Evolutionary conservation across 2,888 invertebrate species (phyloP).

Genomic region (Nemapogon koenigi): DNA sequence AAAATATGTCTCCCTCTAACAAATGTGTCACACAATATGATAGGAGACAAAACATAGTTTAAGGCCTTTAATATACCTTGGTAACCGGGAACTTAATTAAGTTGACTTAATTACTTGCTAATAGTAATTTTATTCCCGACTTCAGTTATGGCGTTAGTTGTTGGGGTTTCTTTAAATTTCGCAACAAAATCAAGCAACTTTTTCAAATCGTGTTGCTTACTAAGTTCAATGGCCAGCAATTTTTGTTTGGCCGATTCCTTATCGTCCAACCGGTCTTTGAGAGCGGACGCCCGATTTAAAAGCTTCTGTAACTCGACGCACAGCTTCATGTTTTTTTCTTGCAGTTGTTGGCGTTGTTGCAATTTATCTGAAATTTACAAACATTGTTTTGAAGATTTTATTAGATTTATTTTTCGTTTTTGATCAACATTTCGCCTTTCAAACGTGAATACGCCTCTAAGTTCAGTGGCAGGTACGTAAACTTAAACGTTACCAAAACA

Average conservation of each 20-base stretch:
- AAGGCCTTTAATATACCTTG: too few species aligned
- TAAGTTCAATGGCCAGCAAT: slow-evolving; percentile 49
- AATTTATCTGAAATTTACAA: slow-evolving; percentile 43
- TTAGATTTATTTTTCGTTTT: background rate
- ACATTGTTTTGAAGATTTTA: background rate
- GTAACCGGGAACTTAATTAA: too few species aligned
- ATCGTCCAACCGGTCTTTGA: slow-evolving; percentile 52
- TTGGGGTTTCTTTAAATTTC: slow-evolving; percentile 29
- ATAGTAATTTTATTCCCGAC: too few species aligned
- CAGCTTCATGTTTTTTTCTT: slow-evolving; percentile 51
- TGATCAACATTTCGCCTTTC: background rate
- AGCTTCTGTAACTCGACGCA: slow-evolving; percentile 50
- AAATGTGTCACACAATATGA: too few species aligned
- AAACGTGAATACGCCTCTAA: too few species aligned
- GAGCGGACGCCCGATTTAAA: slow-evolving; percentile 43
- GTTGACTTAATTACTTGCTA: too few species aligned
- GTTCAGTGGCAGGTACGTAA: too few species aligned
- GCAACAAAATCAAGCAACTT: slow-evolving; percentile 57
- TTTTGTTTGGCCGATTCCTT: slow-evolving; percentile 54
- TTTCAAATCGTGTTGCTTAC: slow-evolving; percentile 54
- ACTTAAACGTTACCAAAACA: too few species aligned
- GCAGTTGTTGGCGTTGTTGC: slow-evolving; percentile 45
- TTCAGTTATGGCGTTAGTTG: too few species aligned
- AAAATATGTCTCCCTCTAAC: too few species aligned
- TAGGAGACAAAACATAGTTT: too few species aligned